phyloP scores from a whole-genome alignment of 2,797 vertebrate genomes.

The Onychomys torridus region DNA sequence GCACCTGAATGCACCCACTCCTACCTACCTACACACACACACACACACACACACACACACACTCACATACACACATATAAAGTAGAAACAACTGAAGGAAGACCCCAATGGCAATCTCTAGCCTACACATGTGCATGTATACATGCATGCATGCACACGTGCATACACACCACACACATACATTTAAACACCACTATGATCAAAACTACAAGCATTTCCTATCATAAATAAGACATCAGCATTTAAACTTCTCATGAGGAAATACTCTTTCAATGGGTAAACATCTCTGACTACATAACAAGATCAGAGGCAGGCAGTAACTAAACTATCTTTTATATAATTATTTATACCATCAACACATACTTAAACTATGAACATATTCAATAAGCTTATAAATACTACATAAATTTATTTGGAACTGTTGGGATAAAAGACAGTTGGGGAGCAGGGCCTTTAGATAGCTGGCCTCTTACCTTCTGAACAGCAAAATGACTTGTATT shows the following conservation, averaged over 20 bases:
- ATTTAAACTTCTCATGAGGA: constrained; percentile 51
- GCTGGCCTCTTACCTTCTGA: constrained; percentile 25
- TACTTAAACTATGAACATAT: constrained; percentile 47
- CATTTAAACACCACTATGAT: not conserved
- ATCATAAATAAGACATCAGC: constrained; percentile 26
- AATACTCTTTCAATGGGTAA: constrained; percentile 54
- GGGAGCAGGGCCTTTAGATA: constrained; percentile 38
- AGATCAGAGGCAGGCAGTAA: not conserved
- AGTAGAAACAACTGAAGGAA: too few relatives aligned
- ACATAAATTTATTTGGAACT: constrained; percentile 50
- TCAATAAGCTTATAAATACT: constrained; percentile 36
- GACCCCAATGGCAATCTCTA: not conserved
- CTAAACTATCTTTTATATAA: constrained; percentile 46
- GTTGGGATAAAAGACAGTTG: constrained; percentile 36
- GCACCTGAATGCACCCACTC: not conserved
- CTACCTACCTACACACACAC: not conserved
- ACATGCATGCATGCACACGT: not conserved
- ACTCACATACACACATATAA: not conserved
- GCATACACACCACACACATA: not conserved
- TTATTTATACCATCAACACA: constrained; percentile 33
- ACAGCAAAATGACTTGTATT: constrained; percentile 25
- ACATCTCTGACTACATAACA: constrained; percentile 31
- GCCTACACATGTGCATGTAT: not conserved
- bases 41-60: not conserved
- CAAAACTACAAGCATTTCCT: constrained; percentile 22